These are phyloP conservation scores for Glareola pratincola DNA, from an alignment of 2,113 vertebrate genomes.

Conservation along the genomic window DNA sequence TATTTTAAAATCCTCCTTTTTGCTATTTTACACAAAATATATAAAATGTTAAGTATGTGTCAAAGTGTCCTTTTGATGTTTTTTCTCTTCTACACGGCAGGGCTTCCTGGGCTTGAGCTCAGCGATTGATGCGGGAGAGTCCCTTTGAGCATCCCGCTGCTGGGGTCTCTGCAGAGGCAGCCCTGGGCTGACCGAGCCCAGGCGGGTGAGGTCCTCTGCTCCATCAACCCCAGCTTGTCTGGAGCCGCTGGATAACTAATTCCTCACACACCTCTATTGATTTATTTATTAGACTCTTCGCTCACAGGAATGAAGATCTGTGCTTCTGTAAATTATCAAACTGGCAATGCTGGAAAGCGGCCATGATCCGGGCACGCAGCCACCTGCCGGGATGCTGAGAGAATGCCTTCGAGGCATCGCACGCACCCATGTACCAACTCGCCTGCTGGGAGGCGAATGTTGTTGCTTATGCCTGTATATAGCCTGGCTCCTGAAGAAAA, in stretches of 20 bases:
- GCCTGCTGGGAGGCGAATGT: background rate
- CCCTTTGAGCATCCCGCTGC: background rate
- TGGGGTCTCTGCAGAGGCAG: background rate
- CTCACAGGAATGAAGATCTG: background rate
- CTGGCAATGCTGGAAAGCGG: background rate
- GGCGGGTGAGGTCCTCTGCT: background rate
- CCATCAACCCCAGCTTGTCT: no score
- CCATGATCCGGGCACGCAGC: background rate
- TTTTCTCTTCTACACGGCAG: background rate
- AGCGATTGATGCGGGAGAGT: background rate
- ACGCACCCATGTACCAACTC: accelerated
- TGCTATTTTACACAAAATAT: slow-evolving; percentile 19
- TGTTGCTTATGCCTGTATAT: background rate
- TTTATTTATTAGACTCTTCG: background rate
- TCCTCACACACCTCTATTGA: background rate
- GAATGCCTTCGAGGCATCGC: background rate
- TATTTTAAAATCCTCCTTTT: slow-evolving; percentile 40
- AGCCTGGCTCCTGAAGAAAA: background rate
- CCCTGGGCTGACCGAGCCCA: accelerated
- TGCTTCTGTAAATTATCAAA: background rate
- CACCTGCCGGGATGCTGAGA: background rate
- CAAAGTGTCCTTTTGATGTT: slow-evolving; percentile 43
- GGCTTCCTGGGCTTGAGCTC: background rate
- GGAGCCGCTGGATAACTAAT: background rate
- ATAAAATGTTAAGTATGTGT: slow-evolving; percentile 38